Evolutionary conservation across 1,140 invertebrate genomes (phyloP), one percentile per base, ranked within the genome.

Genomic region (Drosophila gunungcola): DNA sequence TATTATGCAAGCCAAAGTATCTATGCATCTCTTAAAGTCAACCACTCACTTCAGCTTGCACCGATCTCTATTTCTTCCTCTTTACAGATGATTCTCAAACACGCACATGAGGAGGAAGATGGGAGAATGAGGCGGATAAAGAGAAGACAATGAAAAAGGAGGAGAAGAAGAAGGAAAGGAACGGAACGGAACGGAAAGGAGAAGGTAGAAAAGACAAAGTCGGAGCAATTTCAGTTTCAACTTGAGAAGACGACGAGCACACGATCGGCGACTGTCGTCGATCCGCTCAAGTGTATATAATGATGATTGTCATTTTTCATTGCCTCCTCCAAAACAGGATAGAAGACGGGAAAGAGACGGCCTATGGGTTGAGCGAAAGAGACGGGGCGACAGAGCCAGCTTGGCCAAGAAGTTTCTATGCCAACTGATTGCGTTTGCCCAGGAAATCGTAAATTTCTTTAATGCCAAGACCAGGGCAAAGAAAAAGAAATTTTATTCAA

Each of bases 271-370:
- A 62, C 39, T 62, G 58, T 57, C 46, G 43, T 58, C 52, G 41
- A 68, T 55, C 68, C 57, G 65, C 42, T 86, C 67, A 67, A 88
- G 77, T 88, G 84, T 72, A 78, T 53, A 74, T 89, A 89, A 88
- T 89, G 83, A 88, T 88, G 83, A 88, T 89, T 89, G 84, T 89
- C 80, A 78, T 76, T 84, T 83, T 73, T 83, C 80, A 84, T 80
- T 78, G 61, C 79, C 58, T 45, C 64, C 63, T 68, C 73, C n/a
- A 42, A 27, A 21, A 41, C 21, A 38, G 27, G 39, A 63, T 43
- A 67, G 49, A 63, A 51, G 56, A 41, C 11, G 41, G n/a, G 25
- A 42, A 34, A 49, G 62, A 36, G 27, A 34, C 27, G 16, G 34
- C 32, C 32, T 16, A 29, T 48, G 16, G 25, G 42, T 2, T 13